Base-by-base conservation (phyloP, 2,113 vertebrate species). In the Lonchura striata region DNA sequence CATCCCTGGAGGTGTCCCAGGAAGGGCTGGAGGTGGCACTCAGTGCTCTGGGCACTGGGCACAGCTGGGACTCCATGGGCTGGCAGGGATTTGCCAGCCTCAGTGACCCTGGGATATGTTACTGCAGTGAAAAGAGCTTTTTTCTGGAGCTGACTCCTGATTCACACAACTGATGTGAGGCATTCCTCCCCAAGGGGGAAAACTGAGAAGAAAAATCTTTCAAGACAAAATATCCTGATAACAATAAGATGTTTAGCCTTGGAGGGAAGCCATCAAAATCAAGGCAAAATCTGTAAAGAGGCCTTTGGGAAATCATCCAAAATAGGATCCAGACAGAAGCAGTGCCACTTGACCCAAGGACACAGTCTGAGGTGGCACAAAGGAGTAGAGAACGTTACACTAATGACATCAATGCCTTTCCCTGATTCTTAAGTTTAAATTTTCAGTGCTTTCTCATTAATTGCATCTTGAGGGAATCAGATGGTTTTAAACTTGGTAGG, bases 61-160 rank as follows among this genome's bases (percentile, higher is more conserved):
- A 70, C 64, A 54, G 74, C 7, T 4, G 3, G 46, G 24, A 1
- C 47, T 87, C 19, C 13, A 0, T n/a, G 41, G 35, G 11, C 42
- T 50, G 42, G 50, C 17, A 42, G 35, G 35, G 27, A 2, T 57
- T 80, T 50, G 9, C 37, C 66, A 65, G 2, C 18, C 35, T 50
- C 3, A 4, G 1, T 0, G 7, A 23, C 5, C 1, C 31, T 37
- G 10, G 18, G 39, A 52, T 41, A 21, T 16, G 18, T 80, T 15
- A 54, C 21, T 50, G 50, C 30, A 82, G 7, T 12, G 20, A 54
- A 66, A 74, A 7, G 5, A 60, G 39, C 14, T 12, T 84, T 50
- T 69, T 39, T 28, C 28, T 41, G 42, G 20, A 82, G 47, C 27
- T 39, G 52, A 15, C 33, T 53, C 44, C 72, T 60, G 42, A 89